Evolutionary conservation across 2,888 invertebrate genomes (phyloP), one percentile per base, ranked within the genome.

Genomic region (Nectonema munidae): DNA sequence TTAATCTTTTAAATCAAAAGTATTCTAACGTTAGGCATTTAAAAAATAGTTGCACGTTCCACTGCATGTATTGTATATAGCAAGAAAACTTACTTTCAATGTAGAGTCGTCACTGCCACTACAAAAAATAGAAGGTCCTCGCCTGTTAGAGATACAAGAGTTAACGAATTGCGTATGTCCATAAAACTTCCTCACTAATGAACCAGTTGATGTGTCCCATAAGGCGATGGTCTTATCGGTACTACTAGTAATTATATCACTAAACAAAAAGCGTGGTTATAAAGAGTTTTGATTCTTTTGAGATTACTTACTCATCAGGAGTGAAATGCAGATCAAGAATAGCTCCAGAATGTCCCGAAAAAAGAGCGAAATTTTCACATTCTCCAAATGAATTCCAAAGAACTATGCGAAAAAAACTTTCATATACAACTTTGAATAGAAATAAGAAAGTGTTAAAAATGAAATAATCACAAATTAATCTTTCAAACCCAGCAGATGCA

Each of bases 311-410:
- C 38, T 49, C 49, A 42, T 52, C 55, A 3, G 51, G 47, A 28
- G 49, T 50, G 45, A 52, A 62, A 33, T 59, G 55, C 6, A 89
- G 58, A 53, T 99, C 83, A 68, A 81, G 69, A 2, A 95, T 63
- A 2, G 86, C 79, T 2, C 89, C 95, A 0, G 72, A 73, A 56
- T 99, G 95, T 0, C 86, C 86, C 14, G 68, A 66, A 66, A 99
- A 67, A 15, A 72, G 68, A 48, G 76, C 72, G 45, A 83, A 68
- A 54, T 95, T 99, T 50, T 89, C 83, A 56, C 95, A 95, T 52
- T 95, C 83, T 1, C 79, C 89, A 50, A 79, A 83, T 1, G 83
- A 79, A 53, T 71, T 75, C 95, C 95, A 95, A 44, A 95, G 58
- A 54, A 55, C 63, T 58, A 49, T 41, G 49, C 46, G 38, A 43